Evolutionary conservation across 1,140 invertebrate genomes (phyloP).

Genomic region (Eufriesea mexicana): DNA sequence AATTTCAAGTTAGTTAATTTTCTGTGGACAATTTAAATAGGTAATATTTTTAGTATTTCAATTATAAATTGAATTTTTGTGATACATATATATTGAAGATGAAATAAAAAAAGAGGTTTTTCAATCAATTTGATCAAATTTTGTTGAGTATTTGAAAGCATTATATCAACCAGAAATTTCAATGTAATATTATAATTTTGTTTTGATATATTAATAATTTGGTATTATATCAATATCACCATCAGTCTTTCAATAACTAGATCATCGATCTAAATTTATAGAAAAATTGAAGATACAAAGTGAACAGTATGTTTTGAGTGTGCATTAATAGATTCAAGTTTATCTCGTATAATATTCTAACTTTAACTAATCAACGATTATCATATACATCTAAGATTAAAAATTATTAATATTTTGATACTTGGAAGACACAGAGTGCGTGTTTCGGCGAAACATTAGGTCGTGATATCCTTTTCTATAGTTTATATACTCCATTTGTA

Average conservation of each 20-base stretch:
- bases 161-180: neutral
- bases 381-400: constrained; percentile 39
- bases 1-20: neutral
- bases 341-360: constrained; percentile 23
- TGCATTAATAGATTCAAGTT: constrained; percentile 20
- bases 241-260: constrained; percentile 46
- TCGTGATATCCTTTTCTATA: constrained; percentile 14
- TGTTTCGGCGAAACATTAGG: constrained; percentile 34
- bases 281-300: constrained; percentile 30
- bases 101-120: neutral
- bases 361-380: constrained; percentile 51
- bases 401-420: constrained; percentile 50
- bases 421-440: constrained; percentile 61
- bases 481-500: constrained; percentile 31
- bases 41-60: neutral
- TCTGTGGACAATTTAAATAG: neutral
- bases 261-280: constrained; percentile 12
- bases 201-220: constrained; percentile 26
- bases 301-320: constrained; percentile 10
- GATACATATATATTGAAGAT: neutral
- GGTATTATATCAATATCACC: constrained; percentile 31
- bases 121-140: neutral
- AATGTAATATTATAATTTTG: neutral
- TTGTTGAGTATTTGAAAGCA: constrained; percentile 18
- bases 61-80: neutral